Base-by-base conservation (phyloP, 2,113 vertebrate genomes). In the Oxyura jamaicensis region DNA sequence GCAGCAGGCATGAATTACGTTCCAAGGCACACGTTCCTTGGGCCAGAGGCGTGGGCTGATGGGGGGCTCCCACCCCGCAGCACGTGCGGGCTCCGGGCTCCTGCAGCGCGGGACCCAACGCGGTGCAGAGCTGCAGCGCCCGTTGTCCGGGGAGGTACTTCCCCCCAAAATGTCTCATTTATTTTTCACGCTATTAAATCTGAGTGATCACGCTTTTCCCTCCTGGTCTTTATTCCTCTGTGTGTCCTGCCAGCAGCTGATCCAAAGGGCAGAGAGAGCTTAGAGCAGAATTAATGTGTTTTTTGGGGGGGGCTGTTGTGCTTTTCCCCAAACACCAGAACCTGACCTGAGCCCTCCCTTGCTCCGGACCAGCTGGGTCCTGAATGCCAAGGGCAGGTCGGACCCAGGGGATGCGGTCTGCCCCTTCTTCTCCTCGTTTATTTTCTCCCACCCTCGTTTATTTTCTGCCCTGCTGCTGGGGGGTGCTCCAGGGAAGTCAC, bases 31-130 rank as follows among this genome's bases (percentile, higher is more conserved):
- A 2, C 2, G 3, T 13, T 21, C 33, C 42, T 22, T 8, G n/a
- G 72, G 66, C 26, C 15, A 26, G 56, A 63, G 35, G 42, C 33
- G 10, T 8, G 53, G 25, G 31, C n/a, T 26, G 19, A 60, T 41
- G 10, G 46, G 39, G 62, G 55, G 25, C 35, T 72, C 67, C 35
- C 48, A 44, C 14, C n/a, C 50, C 17, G 21, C 21, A 20, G 59
- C 67, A 10, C 0, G 1, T 36, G 31, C 1, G 3, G 50, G 17
- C 59, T 59, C 17, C 0, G 1, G 26, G n/a, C 42, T 2, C 2
- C 59, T 17, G 25, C 36, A 28, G 53, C 31, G 33, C 0, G 0
- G 58, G 73, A 59, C 26, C 58, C 5, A 55, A 25, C 19, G 39
- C 68, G 31, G 10, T 0, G 13, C 39, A 18, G 41, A 33, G 81